Evolutionary conservation across 2,113 vertebrate genomes (phyloP).

Genomic region (Sphaerodactylus townsendi): DNA sequence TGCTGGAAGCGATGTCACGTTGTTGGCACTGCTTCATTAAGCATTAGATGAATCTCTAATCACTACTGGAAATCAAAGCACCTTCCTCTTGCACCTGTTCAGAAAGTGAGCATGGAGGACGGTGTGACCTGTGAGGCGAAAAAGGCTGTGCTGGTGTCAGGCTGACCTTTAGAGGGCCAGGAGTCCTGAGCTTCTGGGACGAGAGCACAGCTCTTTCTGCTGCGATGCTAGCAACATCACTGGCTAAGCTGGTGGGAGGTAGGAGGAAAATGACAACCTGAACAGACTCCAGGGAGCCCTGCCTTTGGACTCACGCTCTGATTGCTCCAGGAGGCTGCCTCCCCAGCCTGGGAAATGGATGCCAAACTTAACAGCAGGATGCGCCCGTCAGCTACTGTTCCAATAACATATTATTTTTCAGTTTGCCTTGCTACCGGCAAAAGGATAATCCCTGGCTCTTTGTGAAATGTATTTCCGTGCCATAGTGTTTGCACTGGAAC

Average conservation of each 20-base stretch:
- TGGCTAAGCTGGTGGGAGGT: not conserved
- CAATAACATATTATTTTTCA: not conserved
- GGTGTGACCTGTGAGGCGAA: not conserved
- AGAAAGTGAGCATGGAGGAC: not conserved
- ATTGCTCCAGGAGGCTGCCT: not conserved
- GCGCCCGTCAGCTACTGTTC: not conserved
- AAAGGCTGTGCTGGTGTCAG: not conserved
- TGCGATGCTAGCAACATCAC: not conserved
- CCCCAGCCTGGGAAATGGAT: not conserved
- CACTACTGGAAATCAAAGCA: not conserved
- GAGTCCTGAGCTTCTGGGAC: not conserved
- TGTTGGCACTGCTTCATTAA: too few species aligned
- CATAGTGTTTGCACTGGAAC: not conserved
- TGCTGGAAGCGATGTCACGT: too few species aligned
- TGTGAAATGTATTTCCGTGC: not conserved
- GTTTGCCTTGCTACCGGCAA: not conserved
- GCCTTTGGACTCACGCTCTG: not conserved
- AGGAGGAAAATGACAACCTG: not conserved
- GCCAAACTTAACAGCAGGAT: not conserved
- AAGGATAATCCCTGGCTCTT: not conserved
- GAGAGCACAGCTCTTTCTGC: not conserved
- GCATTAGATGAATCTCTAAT: constrained; percentile 17
- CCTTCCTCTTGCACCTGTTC: fast-evolving
- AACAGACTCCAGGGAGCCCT: not conserved
- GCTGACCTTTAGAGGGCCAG: constrained; percentile 18